Base-by-base conservation (phyloP, 2,797 vertebrate genomes). In the Tachyglossus aculeatus region DNA sequence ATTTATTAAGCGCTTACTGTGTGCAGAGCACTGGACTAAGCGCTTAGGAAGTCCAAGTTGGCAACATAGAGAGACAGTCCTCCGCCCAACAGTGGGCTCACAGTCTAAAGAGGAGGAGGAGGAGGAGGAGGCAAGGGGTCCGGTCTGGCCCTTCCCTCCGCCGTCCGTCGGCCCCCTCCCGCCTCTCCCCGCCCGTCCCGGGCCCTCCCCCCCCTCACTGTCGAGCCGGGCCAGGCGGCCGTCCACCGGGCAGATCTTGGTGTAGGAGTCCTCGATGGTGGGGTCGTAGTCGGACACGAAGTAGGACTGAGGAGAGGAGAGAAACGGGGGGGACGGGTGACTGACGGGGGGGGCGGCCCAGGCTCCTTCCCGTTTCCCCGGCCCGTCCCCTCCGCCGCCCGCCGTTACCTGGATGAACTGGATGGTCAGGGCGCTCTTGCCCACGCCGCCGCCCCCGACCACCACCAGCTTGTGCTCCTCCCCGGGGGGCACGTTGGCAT, bases 221-320 rank as follows among this genome's bases (percentile, higher is more conserved):
- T 97, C 96, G 57, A 97, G 90, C 47, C 95, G 88, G 1, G 95
- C 95, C 19, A 94, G 93, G 73, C 91, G 89, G 13, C 94, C 95
- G 10, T 96, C 96, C 82, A 97, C 95, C 0, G 76, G 89, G 45
- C 95, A 96, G 75, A 94, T 94, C 89, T 96, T 97, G 14, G 94
- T 96, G 89, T 97, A 97, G 16, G 96, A 97, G 82, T 97, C 96
- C 70, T 97, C 96, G 9, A 97, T 97, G 69, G 96, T 97, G 13
- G 96, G 96, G 86, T 97, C 96, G 13, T 97, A 97, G 89, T 97
- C 95, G 2, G 96, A 96, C 81, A 97, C 95, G 48, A 97, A 97
- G 90, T 97, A 97, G 5, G 96, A 97, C 96, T 97, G 91, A 15
- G 16, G 24, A 41, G 24, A n/a, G 6, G 34, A 22, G 62, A 16